Evolutionary conservation across 2,888 invertebrate species (phyloP), one percentile per base, ranked within the genome.

Genomic region (Euphydryas editha): DNA sequence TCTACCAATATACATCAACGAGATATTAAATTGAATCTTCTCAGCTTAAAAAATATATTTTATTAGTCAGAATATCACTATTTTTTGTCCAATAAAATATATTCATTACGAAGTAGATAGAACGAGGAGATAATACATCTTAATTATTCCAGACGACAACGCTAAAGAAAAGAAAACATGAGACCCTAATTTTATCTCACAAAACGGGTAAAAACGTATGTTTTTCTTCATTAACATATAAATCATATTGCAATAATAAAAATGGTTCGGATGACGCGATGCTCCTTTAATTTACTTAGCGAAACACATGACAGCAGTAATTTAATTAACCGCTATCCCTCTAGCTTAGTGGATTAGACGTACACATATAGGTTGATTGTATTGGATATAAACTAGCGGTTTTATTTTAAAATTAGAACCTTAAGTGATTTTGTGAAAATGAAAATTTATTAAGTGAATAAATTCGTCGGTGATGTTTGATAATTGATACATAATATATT

Each of bases 211-310:
- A 1, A 39, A 39, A 10, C 39, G 39, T 13, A 39, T 15, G 15
- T 44, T 44, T 30, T 30, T 8, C n/a, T 51, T 10, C 24, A n/a
- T 36, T 8, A 17, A 17, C 15, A 1, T 51, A 15, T 30, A 30
- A 11, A 47, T 20, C 20, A 15, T 55, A 17, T 47, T 24, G 49
- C n/a, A 44, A 30, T 13, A 30, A 5, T 30, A 59, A 24, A 30
- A 30, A 57, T 39, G 39, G 17, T n/a, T 15, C 6, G 44, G 44
- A 67, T 72, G 72, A 76, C 69, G 72, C 70, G 69, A 67, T 71
- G 76, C 76, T 75, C 76, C 73, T 79, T 78, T 81, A 80, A 82
- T 81, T 79, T 75, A 78, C 79, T 81, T 80, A 81, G 76, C 69
- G 69, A 64, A 71, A 75, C 76, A 75, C 69, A 73, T 73, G 66